Base-by-base conservation (phyloP, 2,888 invertebrate species). In the Euzetes globulus region DNA sequence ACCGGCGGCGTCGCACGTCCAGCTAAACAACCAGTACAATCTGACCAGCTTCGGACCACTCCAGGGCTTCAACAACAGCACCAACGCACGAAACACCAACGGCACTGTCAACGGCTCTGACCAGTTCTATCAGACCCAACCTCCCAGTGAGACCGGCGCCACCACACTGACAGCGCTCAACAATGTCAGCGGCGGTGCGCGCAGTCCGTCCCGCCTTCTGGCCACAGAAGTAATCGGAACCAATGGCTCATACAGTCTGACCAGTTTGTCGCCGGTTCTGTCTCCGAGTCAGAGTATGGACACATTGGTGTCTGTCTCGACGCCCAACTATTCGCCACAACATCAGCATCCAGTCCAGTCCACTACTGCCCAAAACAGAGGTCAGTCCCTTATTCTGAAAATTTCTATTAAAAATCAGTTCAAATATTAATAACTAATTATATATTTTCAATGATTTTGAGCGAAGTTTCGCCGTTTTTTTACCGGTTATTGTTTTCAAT, bases 31-130 rank as follows among this genome's bases (percentile, higher is more conserved):
- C n/a, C 17, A n/a, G 17, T 60, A 47, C 25, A 60, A 37, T 19
- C 13, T 52, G 22, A 68, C 37, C 73, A 60, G 55, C 33, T 65
- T 13, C 37, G 58, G 60, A 11, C 9, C 65, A 19, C 47, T 50
- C 19, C 63, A 45, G 15, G 63, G 45, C 3, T 71, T 68, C 22
- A 72, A 65, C 72, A 74, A 41, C 75, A 75, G 75, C 68, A 75
- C 22, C 71, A 55, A 22, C 75, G 7, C n/a, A n/a, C 50, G 50
- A 17, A 73, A 60, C 50, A 45, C 37, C 47, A 72, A n/a, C 29
- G 9, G 33, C 15, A 33, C 5, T 37, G 33, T 13, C n/a, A 19
- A 29, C 63, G 29, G 29, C 7, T 45, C 27, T n/a, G 73, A 58
- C 15, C 63, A 63, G 29, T 60, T 41, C 45, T 73, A 41, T 17